phyloP scores from a whole-genome alignment of 2,888 invertebrate genomes.

The Nezara viridula region DNA sequence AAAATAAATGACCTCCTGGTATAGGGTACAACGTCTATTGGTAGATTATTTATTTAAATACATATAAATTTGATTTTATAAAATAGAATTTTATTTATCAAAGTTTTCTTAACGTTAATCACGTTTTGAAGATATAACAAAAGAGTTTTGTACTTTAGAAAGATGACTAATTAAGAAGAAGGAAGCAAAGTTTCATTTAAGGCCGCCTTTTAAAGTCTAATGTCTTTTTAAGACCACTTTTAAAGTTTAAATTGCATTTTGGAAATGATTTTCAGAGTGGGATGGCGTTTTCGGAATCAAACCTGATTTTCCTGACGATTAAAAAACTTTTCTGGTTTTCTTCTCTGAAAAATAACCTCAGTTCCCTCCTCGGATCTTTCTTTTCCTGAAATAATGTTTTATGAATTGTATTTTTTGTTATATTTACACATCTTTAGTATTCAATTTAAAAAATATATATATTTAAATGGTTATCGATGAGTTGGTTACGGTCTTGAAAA shows the following conservation, averaged over 20 bases:
- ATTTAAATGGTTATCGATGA: no score
- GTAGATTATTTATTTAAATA: no score
- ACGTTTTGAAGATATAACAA: not conserved
- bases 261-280: conserved; percentile 8
- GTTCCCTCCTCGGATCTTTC: not conserved
- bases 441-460: no score
- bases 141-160: not conserved
- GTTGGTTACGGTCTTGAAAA: no score
- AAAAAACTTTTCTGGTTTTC: not conserved
- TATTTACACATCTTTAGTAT: no score
- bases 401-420: no score
- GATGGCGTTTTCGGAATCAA: not conserved
- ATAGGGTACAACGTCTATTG: no score
- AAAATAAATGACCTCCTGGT: no score
- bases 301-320: conserved; percentile 16
- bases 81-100: not conserved
- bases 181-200: not conserved
- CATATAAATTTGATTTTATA: no score
- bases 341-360: not conserved
- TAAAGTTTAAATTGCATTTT: conserved; percentile 36
- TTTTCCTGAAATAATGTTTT: not conserved
- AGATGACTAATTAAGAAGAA: conserved; percentile 11
- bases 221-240: conserved; percentile 9
- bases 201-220: not conserved
- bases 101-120: not conserved